Base-by-base conservation (phyloP, 2,888 invertebrate species). In the Graphium colonna region DNA sequence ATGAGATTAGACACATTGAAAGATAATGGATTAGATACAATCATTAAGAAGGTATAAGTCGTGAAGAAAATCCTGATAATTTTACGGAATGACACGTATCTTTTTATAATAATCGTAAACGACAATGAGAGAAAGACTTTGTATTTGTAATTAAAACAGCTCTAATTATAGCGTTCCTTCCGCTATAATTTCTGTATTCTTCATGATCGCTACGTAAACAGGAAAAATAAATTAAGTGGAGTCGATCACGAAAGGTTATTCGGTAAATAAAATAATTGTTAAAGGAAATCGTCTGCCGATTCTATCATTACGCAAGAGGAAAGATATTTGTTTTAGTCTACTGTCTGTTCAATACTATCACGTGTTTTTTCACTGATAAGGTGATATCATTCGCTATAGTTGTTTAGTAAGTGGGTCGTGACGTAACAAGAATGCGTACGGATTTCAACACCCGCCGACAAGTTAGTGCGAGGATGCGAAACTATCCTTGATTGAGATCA, bases 381-480 rank as follows among this genome's bases (percentile, higher is more conserved):
- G 57, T 60, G 58, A 63, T 62, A 64, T 60, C 57, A 62, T 63
- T 62, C 58, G 51, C 51, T 51, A 58, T 57, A 43, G 60, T 58
- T 58, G 56, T 59, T 60, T 53, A 55, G 61, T 62, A 60, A 59
- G 60, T 60, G 52, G 57, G 61, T 60, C 58, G 59, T 73, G 67
- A 70, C 60, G 71, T 69, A 75, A 71, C 55, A 63, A 67, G 69
- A 71, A 73, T 72, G 71, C 64, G 60, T 68, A 62, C 64, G 51
- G 46, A 62, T 75, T 74, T 67, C 70, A 63, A 69, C 64, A 69
- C 60, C 28, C 36, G 13, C 36, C 31, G 52, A 51, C 47, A n/a
- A n/a, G n/a, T 45, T 56, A 51, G 31, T 43, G 45, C 48, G 53
- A 36, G 53, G 52, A 52, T 53, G 49, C 40, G 43, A 53, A 39